Evolutionary conservation across 2,797 vertebrate genomes (phyloP).

Genomic region (Eupleurogrammus muticus): DNA sequence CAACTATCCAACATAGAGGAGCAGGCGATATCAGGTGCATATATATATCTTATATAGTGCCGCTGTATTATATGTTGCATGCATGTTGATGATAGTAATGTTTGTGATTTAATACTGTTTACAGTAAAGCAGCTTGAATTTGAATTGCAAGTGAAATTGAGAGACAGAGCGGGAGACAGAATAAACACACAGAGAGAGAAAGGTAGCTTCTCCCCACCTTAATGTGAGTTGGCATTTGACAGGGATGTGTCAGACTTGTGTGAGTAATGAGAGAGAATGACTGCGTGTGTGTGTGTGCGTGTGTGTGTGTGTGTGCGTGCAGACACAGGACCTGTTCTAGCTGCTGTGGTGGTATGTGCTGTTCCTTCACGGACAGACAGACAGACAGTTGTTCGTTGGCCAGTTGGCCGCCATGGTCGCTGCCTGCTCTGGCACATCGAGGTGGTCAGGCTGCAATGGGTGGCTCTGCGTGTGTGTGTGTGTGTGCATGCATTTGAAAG

Average conservation of each 20-base stretch:
- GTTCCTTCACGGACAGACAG: slow-evolving; percentile 57
- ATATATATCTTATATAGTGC: background rate
- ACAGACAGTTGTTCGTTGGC: slow-evolving; percentile 70
- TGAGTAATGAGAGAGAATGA: slow-evolving; percentile 75
- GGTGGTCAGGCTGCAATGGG: slow-evolving; percentile 72
- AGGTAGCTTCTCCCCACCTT: slow-evolving; percentile 64
- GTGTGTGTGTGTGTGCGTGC: slow-evolving; percentile 25
- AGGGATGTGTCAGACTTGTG: slow-evolving; percentile 73
- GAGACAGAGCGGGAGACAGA: slow-evolving; percentile 19
- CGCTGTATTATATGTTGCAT: background rate
- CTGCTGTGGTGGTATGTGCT: slow-evolving; percentile 66
- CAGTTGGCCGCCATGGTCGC: slow-evolving; percentile 71
- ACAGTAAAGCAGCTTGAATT: slow-evolving; percentile 21
- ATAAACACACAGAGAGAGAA: slow-evolving; percentile 49
- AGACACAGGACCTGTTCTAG: slow-evolving; percentile 22
- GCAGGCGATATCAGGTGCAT: too few relatives aligned
- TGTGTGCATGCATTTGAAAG: slow-evolving; percentile 6
- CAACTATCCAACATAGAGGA: background rate
- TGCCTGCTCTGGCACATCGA: slow-evolving; percentile 65
- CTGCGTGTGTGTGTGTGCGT: slow-evolving; percentile 42
- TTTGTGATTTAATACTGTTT: slow-evolving; percentile 25
- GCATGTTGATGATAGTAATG: background rate
- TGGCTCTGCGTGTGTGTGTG: slow-evolving; percentile 35
- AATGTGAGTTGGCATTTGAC: slow-evolving; percentile 75
- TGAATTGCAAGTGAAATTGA: slow-evolving; percentile 22